These are phyloP conservation scores for Antheraea pernyi DNA, from an alignment of 1,140 invertebrate genomes.

Conservation along the genomic window DNA sequence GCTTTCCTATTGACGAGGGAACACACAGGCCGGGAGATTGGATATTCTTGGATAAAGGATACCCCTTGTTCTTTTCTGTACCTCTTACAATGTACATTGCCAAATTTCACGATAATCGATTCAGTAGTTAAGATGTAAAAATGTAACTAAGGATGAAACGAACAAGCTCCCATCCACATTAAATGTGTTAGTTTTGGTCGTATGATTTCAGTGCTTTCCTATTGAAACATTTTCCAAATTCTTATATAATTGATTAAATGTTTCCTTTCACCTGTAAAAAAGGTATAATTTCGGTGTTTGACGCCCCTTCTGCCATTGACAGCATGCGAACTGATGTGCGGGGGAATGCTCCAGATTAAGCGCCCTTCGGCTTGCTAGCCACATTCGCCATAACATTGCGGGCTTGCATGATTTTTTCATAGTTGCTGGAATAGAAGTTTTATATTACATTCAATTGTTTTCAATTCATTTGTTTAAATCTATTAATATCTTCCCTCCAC, in stretches of 20 bases:
- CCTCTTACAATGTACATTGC: too few species aligned
- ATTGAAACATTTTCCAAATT: too few species aligned
- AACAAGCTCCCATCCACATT: too few species aligned
- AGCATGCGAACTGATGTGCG: conserved; percentile 58
- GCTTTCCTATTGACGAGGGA: not conserved
- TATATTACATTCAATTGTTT: not conserved
- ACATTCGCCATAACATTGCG: conserved; percentile 57
- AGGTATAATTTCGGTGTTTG: conserved; percentile 48
- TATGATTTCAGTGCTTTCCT: not conserved
- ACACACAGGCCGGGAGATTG: too few species aligned
- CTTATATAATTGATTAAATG: not conserved
- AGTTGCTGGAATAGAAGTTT: conserved; percentile 26
- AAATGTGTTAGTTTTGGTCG: not conserved
- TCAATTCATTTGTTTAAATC: too few species aligned
- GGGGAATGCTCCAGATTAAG: conserved; percentile 63
- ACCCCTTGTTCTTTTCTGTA: too few species aligned
- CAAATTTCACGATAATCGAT: too few species aligned
- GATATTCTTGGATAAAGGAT: too few species aligned
- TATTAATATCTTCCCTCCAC: too few species aligned
- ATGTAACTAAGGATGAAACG: too few species aligned
- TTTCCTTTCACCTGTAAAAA: conserved; percentile 51
- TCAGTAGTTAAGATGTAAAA: too few species aligned
- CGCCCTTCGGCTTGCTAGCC: conserved; percentile 58
- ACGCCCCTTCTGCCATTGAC: conserved; percentile 58
- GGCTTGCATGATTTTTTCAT: conserved; percentile 66